Conservation (phyloP, 2,888 invertebrate genomes). For the Drosophila setosimentum region DNA sequence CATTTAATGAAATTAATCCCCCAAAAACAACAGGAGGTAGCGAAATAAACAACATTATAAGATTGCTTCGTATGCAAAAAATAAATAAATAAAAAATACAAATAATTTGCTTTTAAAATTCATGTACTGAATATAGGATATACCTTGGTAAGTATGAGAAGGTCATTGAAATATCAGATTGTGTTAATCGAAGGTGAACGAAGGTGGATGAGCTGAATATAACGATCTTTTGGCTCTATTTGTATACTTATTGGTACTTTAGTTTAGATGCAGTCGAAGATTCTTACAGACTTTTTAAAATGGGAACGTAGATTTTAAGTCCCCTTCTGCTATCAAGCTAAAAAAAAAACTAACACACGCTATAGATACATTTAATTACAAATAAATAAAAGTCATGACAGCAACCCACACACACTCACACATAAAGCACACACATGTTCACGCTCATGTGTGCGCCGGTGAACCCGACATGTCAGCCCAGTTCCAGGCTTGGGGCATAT, state of each 20-base stretch:
- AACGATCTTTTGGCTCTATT: too few species aligned
- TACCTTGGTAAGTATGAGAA: background rate
- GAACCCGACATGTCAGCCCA: slow-evolving; percentile 32
- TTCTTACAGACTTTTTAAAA: background rate
- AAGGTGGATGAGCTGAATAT: too few species aligned
- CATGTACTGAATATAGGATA: too few species aligned
- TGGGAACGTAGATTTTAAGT: too few species aligned
- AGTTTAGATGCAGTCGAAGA: background rate
- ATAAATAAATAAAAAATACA: slow-evolving; percentile 24
- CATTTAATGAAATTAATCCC: slow-evolving; percentile 60
- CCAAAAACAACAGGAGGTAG: slow-evolving; percentile 23
- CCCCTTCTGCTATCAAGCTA: too few species aligned
- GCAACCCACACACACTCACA: slow-evolving; percentile 56
- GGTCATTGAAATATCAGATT: background rate
- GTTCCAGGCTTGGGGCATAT: slow-evolving; percentile 63
- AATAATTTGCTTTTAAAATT: background rate
- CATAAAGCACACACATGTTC: slow-evolving; percentile 8
- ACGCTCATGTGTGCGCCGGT: slow-evolving; percentile 22
- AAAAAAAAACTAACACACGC: slow-evolving; percentile 40
- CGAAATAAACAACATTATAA: slow-evolving; percentile 47
- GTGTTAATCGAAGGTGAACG: too few species aligned
- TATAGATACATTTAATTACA: slow-evolving; percentile 79
- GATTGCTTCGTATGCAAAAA: slow-evolving; percentile 60
- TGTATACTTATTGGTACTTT: too few species aligned
- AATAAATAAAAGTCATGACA: slow-evolving; percentile 82